A percentile compares a stretch with the other conserved stretches of the same genome.
phyloP scores from a whole-genome alignment of 2,888 invertebrate species.

The Venusia cambrica region DNA sequence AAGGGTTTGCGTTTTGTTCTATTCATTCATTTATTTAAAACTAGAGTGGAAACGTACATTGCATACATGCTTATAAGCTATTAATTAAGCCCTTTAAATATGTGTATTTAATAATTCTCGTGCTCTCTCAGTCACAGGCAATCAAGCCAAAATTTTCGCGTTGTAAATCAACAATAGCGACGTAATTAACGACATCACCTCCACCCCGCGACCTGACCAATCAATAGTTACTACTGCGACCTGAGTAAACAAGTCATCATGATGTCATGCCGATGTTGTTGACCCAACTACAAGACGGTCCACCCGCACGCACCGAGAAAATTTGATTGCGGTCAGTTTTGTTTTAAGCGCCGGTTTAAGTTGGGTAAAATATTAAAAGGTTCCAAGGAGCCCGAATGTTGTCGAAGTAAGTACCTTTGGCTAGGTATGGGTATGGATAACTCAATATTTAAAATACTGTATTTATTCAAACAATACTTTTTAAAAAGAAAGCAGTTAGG shows the following conservation, averaged over 20 bases:
- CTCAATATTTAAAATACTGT: too few species aligned
- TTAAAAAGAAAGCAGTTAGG: too few species aligned
- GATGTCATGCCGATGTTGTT: slow-evolving; percentile 74
- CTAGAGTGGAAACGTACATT: too few species aligned
- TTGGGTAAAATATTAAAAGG: background rate
- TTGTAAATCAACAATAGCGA: slow-evolving; percentile 48
- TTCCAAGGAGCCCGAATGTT: too few species aligned
- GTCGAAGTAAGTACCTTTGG: too few species aligned
- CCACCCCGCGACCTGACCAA: slow-evolving; percentile 54
- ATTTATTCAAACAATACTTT: too few species aligned
- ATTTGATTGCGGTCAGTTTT: slow-evolving; percentile 12
- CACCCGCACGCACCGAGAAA: slow-evolving; percentile 5
- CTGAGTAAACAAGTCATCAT: slow-evolving; percentile 63
- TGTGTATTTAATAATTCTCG: slow-evolving; percentile 10
- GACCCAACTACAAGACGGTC: slow-evolving; percentile 48
- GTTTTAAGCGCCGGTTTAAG: slow-evolving; percentile 9
- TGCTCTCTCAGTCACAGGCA: slow-evolving; percentile 13
- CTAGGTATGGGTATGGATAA: too few species aligned
- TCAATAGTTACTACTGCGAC: slow-evolving; percentile 33
- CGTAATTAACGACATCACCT: slow-evolving; percentile 60
- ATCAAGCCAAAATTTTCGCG: slow-evolving; percentile 29
- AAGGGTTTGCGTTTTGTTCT: too few species aligned
- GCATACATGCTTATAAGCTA: too few species aligned
- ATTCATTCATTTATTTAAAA: too few species aligned
- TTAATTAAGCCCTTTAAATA: too few species aligned